Conservation (phyloP, 2,888 invertebrate genomes). For the Chaitophorus viminalis region DNA sequence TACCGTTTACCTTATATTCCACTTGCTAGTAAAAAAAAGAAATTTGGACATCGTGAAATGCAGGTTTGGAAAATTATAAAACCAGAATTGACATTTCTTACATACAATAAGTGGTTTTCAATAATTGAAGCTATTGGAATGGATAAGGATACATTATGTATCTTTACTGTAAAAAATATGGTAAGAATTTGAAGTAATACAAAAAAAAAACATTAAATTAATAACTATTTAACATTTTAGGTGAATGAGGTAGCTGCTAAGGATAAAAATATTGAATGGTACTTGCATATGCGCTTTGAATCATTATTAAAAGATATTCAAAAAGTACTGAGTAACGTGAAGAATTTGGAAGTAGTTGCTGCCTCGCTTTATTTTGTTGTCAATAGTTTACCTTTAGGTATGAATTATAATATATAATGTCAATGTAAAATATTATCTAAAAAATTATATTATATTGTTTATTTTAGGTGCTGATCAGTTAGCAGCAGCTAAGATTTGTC, state of each 20-base stretch:
- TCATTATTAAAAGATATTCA: conserved; percentile 67
- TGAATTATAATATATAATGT: conserved; percentile 2
- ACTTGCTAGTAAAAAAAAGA: conserved; percentile 50
- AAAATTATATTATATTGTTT: conserved; percentile 6
- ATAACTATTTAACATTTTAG: conserved; percentile 57
- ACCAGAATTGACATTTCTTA: conserved; percentile 69
- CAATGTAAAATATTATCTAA: background rate
- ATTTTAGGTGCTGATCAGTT: conserved; percentile 70
- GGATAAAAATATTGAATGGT: conserved; percentile 65
- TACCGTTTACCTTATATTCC: conserved; percentile 69
- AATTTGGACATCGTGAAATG: conserved; percentile 66
- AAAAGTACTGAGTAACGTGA: conserved; percentile 67
- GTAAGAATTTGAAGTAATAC: conserved; percentile 65
- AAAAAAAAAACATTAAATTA: background rate
- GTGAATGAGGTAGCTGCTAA: conserved; percentile 45
- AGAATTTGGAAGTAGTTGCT: conserved; percentile 67
- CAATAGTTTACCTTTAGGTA: conserved; percentile 68
- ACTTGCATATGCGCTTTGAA: conserved; percentile 66
- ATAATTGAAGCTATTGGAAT: conserved; percentile 68
- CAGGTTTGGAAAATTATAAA: conserved; percentile 59
- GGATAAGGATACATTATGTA: conserved; percentile 69
- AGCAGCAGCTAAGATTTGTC: conserved; percentile 69
- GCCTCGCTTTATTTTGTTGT: conserved; percentile 68
- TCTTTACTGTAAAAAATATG: conserved; percentile 69
- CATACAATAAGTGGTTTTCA: conserved; percentile 70